Evolutionary conservation across 37 sponge, comb jelly and placozoan species (phyloP).

Genomic region (Beroe forskalii): DNA sequence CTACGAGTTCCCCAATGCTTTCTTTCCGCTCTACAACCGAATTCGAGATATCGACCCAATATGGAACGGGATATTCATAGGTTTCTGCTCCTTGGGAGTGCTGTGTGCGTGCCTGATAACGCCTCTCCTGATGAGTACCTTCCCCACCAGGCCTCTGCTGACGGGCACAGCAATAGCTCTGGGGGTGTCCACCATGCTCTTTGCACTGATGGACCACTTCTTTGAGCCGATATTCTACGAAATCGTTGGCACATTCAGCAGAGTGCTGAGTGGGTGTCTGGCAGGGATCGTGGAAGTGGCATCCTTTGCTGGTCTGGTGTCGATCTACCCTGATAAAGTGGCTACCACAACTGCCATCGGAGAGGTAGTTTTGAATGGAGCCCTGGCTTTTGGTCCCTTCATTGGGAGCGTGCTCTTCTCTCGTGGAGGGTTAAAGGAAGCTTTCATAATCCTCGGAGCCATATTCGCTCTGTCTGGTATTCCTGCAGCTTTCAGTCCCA

Average conservation of each 20-base stretch:
- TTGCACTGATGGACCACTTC: not conserved
- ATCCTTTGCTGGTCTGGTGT: not conserved
- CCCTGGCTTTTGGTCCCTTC: slow-evolving; percentile 49
- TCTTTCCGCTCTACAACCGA: not conserved
- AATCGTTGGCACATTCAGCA: not conserved
- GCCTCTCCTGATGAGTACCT: not conserved
- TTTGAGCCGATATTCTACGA: not conserved
- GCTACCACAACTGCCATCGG: slow-evolving; percentile 27
- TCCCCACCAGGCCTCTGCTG: not conserved
- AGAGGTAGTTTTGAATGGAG: slow-evolving; percentile 46
- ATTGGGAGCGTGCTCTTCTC: slow-evolving; percentile 9
- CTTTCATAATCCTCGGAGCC: not conserved
- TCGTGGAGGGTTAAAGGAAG: not conserved
- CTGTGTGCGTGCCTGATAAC: not conserved
- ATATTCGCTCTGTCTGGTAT: not conserved
- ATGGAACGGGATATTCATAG: not conserved
- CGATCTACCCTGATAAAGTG: slow-evolving; percentile 32
- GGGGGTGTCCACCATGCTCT: not conserved
- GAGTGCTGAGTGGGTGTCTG: not conserved
- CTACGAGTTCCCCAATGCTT: not conserved
- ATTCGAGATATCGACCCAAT: not conserved
- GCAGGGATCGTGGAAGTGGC: slow-evolving; percentile 19
- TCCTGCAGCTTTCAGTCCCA: not conserved
- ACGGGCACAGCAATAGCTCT: not conserved
- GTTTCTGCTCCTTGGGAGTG: not conserved